phyloP scores from a whole-genome alignment of 2,113 vertebrate species.

The Nannobrachium achirus region DNA sequence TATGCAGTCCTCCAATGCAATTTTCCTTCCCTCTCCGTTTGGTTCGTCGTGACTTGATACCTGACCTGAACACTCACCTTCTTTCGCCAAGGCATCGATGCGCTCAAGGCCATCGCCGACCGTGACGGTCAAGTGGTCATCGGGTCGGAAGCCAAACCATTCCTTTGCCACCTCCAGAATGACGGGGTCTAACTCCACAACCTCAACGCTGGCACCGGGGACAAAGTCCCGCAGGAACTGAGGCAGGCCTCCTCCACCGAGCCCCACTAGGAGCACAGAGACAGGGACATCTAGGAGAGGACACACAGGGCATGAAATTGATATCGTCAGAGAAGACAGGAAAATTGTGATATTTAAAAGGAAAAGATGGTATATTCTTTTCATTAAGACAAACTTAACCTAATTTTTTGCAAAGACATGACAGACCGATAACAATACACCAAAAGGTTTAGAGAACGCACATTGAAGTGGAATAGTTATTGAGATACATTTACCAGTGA shows the following conservation, averaged over 20 bases:
- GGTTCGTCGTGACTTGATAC: slow-evolving; percentile 1
- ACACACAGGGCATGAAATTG: not conserved
- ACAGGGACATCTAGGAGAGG: slow-evolving; percentile 72
- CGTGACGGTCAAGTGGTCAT: slow-evolving; percentile 84
- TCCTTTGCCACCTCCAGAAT: slow-evolving; percentile 87
- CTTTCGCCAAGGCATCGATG: slow-evolving; percentile 79
- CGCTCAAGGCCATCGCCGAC: slow-evolving; percentile 88
- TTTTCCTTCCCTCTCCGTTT: not conserved
- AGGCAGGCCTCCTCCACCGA: slow-evolving; percentile 92
- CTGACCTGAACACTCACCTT: slow-evolving; percentile 75
- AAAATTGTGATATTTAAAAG: not conserved
- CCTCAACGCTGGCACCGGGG: slow-evolving; percentile 75
- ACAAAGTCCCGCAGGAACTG: slow-evolving; percentile 94
- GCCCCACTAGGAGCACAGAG: slow-evolving; percentile 88
- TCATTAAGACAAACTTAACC: not conserved
- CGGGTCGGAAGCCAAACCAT: slow-evolving; percentile 90
- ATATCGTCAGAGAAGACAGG: not conserved
- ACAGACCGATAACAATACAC: not conserved
- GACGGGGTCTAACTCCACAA: slow-evolving; percentile 90
- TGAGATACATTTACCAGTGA: too few relatives aligned
- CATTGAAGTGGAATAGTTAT: too few relatives aligned
- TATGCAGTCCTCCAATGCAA: not conserved
- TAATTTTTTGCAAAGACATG: not conserved
- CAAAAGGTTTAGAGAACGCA: too few relatives aligned
- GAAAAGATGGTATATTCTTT: not conserved